Evolutionary conservation across 1,140 invertebrate species (phyloP).

Genomic region (Drosophila takahashii): DNA sequence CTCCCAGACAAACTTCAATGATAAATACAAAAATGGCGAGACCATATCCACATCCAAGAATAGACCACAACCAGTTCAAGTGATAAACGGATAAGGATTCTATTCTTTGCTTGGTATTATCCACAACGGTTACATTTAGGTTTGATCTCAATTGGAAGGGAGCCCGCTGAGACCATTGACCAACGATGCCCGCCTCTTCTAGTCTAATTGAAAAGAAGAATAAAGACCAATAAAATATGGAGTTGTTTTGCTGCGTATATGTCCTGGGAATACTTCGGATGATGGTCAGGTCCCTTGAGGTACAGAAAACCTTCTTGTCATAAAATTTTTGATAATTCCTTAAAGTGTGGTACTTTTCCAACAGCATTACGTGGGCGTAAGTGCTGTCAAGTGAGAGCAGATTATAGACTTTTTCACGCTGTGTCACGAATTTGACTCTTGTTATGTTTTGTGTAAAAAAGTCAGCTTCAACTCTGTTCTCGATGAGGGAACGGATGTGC

Average conservation of each 20-base stretch:
- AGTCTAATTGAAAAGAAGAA: too few species aligned
- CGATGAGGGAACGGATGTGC: not conserved
- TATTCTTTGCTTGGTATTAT: not conserved
- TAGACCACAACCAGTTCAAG: slow-evolving; percentile 18
- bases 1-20: not conserved
- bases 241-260: too few species aligned
- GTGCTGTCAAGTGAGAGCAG: slow-evolving; percentile 1
- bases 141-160: not conserved
- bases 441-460: not conserved
- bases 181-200: not conserved
- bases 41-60: slow-evolving; percentile 12
- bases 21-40: slow-evolving; percentile 14
- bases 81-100: not conserved
- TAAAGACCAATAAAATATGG: too few species aligned
- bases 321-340: too few species aligned
- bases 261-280: too few species aligned
- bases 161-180: not conserved
- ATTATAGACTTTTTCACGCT: not conserved
- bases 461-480: not conserved
- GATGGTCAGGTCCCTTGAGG: too few species aligned
- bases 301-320: not conserved
- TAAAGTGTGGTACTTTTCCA: not conserved
- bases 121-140: not conserved
- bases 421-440: not conserved
- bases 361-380: not conserved